Conservation (phyloP, 1,140 invertebrate genomes). For the Polypedilum pembai region DNA sequence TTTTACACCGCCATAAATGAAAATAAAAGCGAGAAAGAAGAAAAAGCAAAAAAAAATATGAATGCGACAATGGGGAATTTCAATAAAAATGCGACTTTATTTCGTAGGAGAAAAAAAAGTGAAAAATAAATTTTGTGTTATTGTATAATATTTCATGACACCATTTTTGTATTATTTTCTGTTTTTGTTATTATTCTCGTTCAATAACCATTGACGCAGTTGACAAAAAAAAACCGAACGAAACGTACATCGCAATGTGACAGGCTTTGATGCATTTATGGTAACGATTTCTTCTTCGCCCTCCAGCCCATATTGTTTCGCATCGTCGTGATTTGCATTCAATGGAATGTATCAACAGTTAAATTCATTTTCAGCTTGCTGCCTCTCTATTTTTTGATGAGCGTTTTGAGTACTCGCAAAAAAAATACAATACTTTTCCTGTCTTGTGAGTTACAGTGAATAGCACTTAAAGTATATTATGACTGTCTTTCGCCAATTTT, state of each 20-base stretch:
- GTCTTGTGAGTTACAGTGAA: neutral
- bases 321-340: neutral
- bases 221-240: no score
- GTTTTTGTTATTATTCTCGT: no score
- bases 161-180: no score
- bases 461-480: neutral
- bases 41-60: neutral
- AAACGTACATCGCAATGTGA: no score
- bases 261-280: no score
- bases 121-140: no score
- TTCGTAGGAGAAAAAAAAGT: neutral
- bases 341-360: slow-evolving; percentile 18
- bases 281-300: no score
- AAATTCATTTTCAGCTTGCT: neutral
- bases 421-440: neutral
- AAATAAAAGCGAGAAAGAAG: neutral
- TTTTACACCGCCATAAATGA: slow-evolving; percentile 4
- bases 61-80: neutral
- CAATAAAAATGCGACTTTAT: neutral
- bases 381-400: neutral
- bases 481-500: neutral
- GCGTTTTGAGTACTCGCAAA: neutral
- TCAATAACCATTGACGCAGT: no score
- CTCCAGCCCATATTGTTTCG: no score
- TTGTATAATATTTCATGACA: no score